Evolutionary conservation across 2,888 invertebrate species (phyloP), one percentile per base, ranked within the genome.

Genomic region (Agelastica alni): DNA sequence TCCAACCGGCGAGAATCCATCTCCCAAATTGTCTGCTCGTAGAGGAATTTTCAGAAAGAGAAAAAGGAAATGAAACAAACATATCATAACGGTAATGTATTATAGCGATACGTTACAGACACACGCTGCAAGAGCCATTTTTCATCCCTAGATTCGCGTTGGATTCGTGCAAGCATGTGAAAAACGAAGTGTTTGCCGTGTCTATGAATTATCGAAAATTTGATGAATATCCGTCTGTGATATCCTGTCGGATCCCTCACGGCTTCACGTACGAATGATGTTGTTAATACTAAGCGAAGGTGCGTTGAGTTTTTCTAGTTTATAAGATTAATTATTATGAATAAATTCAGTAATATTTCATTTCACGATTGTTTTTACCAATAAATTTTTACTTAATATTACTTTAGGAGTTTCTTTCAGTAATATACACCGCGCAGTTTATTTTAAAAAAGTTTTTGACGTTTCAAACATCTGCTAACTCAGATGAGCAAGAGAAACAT

Each of bases 131-230:
- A 59, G 47, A 53, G 59, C 49, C 51, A 59, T 65, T 65, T 65
- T 63, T 65, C 63, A 63, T 42, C 43, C 32, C 59, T 58, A 58
- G 55, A 64, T 60, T 62, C 60, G 58, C 59, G 60, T 53, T 58
- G 58, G 61, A 60, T 61, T 57, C 58, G 55, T 59, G 61, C 61
- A 59, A 63, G 58, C 58, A 61, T 62, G 62, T 58, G 63, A 59
- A 63, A 65, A 63, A 62, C 62, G 59, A 61, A 63, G 58, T 61
- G 53, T 61, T 61, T n/a, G n/a, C n/a, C n/a, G 60, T 63, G 63
- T 59, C 58, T 60, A 63, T 62, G 56, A 62, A 65, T 65, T 61
- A 64, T 62, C 60, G 56, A 59, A 56, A 58, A 58, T 52, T 58
- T 62, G 63, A 65, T 61, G 56, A 51, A 62, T 59, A 59, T 55